These are phyloP conservation scores for Eupithecia subumbrata DNA, from an alignment of 2,888 invertebrate species.

Conservation along the genomic window DNA sequence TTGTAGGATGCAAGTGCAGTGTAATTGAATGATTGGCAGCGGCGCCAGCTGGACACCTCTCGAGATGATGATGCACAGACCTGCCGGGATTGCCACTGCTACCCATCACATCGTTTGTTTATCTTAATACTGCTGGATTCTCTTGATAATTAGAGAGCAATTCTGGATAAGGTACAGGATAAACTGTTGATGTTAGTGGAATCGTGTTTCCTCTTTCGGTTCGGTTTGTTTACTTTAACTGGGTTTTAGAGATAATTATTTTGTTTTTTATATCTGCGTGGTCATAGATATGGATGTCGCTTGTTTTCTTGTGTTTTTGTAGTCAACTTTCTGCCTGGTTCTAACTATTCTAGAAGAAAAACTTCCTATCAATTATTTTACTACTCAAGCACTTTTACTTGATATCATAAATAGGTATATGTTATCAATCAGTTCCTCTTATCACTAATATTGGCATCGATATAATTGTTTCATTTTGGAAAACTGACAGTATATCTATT, in stretches of 20 bases:
- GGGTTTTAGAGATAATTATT: background rate
- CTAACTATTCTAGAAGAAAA: background rate
- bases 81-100: constrained; percentile 55
- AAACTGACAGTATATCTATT: constrained; percentile 55
- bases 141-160: constrained; percentile 22
- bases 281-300: background rate
- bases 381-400: constrained; percentile 11
- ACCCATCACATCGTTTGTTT: constrained; percentile 61
- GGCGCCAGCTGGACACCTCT: constrained; percentile 74
- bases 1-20: constrained; percentile 53
- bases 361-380: background rate
- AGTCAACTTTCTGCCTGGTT: background rate
- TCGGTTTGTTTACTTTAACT: background rate
- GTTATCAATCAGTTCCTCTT: constrained; percentile 51
- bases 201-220: background rate
- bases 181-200: background rate
- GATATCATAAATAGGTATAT: constrained; percentile 16
- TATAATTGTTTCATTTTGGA: constrained; percentile 48
- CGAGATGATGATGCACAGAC: constrained; percentile 70
- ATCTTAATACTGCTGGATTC: constrained; percentile 36
- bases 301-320: background rate
- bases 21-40: constrained; percentile 76
- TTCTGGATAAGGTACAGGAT: constrained; percentile 6
- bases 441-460: constrained; percentile 54
- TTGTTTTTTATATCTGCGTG: background rate